phyloP scores from a whole-genome alignment of 2,888 invertebrate genomes.

The Heliothis peltigera region DNA sequence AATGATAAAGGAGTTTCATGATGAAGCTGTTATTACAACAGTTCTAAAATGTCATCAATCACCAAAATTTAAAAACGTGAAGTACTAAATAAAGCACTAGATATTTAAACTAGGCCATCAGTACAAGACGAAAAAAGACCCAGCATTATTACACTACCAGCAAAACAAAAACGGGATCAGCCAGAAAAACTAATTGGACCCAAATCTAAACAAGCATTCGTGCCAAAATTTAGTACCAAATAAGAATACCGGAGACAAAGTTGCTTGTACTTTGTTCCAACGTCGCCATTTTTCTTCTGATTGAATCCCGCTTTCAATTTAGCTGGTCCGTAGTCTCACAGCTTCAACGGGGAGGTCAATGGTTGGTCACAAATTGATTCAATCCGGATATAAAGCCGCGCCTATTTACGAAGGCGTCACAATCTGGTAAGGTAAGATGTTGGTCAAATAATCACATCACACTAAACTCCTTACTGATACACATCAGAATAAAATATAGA shows the following conservation, averaged over 20 bases:
- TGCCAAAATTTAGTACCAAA: slow-evolving; percentile 52
- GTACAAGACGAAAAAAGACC: too few relatives aligned
- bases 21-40: too few relatives aligned
- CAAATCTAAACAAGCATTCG: slow-evolving; percentile 40
- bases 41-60: too few relatives aligned
- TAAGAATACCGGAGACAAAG: slow-evolving; percentile 47
- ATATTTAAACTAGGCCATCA: too few relatives aligned
- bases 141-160: slow-evolving; percentile 24
- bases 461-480: too few relatives aligned
- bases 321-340: slow-evolving; percentile 41
- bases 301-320: slow-evolving; percentile 60
- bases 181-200: slow-evolving; percentile 50
- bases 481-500: too few relatives aligned
- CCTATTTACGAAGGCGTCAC: slow-evolving; percentile 16
- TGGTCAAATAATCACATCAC: too few relatives aligned
- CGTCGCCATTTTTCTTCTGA: slow-evolving; percentile 60
- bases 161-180: slow-evolving; percentile 22
- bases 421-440: too few relatives aligned
- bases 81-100: too few relatives aligned
- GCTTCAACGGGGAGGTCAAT: slow-evolving; percentile 55
- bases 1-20: too few relatives aligned
- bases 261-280: slow-evolving; percentile 49
- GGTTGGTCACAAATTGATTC: slow-evolving; percentile 61
- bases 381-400: slow-evolving; percentile 23
- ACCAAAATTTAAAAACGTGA: too few relatives aligned